A percentile compares a stretch with the other conserved stretches of the same genome.
Evolutionary conservation across 2,113 vertebrate species (phyloP).

Genomic region (Dromiciops gliroides): DNA sequence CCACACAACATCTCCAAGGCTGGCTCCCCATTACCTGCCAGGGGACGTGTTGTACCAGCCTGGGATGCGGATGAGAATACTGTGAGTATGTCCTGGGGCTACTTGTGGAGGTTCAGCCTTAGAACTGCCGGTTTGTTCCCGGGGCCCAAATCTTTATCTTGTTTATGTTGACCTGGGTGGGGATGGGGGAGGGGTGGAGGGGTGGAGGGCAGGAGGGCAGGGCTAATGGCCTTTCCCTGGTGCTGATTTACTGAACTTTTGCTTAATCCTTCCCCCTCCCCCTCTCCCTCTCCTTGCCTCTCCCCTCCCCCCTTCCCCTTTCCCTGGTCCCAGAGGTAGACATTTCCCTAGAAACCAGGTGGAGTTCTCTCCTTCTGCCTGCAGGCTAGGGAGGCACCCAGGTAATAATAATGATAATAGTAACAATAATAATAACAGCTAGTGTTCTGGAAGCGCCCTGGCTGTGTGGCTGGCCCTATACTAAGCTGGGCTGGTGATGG

Average conservation of each 20-base stretch:
- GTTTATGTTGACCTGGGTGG: no score
- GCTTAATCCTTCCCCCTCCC: background rate
- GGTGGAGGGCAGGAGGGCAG: no score
- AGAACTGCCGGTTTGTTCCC: background rate
- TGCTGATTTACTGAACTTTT: background rate
- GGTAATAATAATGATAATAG: no score
- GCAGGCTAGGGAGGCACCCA: no score
- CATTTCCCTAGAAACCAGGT: background rate
- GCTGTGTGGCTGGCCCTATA: background rate
- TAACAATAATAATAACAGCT: no score
- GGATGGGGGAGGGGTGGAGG: no score
- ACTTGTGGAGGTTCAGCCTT: background rate
- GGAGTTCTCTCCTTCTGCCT: background rate
- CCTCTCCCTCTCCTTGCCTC: no score
- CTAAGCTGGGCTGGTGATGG: no score
- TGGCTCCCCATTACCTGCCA: conserved; percentile 13
- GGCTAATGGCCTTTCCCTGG: background rate
- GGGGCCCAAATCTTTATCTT: background rate
- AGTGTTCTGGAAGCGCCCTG: no score
- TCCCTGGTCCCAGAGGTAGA: no score
- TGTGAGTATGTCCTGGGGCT: background rate
- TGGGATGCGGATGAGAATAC: no score
- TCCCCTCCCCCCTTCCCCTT: background rate
- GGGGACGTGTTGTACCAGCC: background rate
- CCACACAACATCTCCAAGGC: background rate